phyloP scores from a whole-genome alignment of 2,888 invertebrate genomes.

The Bombylius major region DNA sequence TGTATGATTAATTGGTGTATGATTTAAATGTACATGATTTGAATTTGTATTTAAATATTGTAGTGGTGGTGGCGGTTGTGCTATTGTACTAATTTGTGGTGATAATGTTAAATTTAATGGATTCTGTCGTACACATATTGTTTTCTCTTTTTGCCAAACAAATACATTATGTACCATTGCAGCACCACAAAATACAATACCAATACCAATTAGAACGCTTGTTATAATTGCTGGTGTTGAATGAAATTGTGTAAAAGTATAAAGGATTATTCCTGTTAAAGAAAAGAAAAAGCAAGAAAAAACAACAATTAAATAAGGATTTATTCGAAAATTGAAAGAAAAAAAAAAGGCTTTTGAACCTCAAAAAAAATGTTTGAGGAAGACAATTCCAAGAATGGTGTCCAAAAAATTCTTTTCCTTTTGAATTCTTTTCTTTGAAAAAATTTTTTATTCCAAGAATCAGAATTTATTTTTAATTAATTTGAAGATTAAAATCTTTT shows the following conservation, averaged over 20 bases:
- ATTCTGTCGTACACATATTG: constrained; percentile 53
- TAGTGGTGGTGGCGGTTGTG: constrained; percentile 17
- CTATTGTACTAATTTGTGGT: constrained; percentile 20
- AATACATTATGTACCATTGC: constrained; percentile 92
- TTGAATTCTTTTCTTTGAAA: too few relatives aligned
- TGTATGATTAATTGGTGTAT: constrained; percentile 11
- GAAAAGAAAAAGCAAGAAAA: not conserved
- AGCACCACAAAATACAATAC: constrained; percentile 82
- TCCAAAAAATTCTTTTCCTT: too few relatives aligned
- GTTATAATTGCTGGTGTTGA: constrained; percentile 86
- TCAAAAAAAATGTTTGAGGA: too few relatives aligned
- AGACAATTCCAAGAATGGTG: too few relatives aligned
- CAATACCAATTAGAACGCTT: constrained; percentile 79
- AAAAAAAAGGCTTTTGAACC: not conserved
- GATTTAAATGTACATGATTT: constrained; percentile 13
- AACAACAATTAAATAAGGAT: not conserved
- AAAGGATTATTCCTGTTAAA: constrained; percentile 70
- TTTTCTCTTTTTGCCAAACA: constrained; percentile 86
- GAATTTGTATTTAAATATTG: constrained; percentile 20
- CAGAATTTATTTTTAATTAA: too few relatives aligned
- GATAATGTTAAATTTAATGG: constrained; percentile 30
- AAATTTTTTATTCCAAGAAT: not conserved
- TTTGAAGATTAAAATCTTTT: too few relatives aligned
- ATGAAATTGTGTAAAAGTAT: constrained; percentile 85
- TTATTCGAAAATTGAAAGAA: not conserved